A percentile compares a stretch with the other conserved stretches of the same genome.
These are phyloP conservation scores for Helicolenus hilgendorfi DNA, from an alignment of 2,797 vertebrate species.

Conservation along the genomic window DNA sequence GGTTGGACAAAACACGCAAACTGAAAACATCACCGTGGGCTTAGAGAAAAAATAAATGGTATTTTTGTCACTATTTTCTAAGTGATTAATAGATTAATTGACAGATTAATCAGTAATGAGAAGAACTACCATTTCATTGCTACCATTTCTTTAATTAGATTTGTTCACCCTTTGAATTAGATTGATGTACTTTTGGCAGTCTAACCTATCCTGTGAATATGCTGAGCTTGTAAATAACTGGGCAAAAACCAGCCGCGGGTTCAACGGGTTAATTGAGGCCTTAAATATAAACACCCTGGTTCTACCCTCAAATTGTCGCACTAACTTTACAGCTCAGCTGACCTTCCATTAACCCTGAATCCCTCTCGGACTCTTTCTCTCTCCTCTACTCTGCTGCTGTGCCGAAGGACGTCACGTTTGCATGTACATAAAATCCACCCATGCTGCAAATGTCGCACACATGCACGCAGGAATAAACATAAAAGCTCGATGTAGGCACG, in stretches of 20 bases:
- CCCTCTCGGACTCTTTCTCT: neutral
- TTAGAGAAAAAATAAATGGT: neutral
- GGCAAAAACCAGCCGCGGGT: neutral
- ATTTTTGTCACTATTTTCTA: neutral
- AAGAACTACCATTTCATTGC: no score
- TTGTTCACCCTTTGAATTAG: neutral
- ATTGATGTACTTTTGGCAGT: neutral
- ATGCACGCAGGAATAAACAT: neutral
- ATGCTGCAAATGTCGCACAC: neutral
- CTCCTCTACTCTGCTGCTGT: neutral
- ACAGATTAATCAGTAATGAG: neutral
- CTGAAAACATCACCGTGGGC: neutral
- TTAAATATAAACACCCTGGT: neutral
- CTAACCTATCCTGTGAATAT: neutral
- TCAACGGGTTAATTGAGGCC: neutral
- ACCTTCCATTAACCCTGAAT: slow-evolving; percentile 29
- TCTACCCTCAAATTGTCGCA: neutral
- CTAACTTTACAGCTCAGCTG: neutral
- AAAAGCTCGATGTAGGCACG: neutral
- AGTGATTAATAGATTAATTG: neutral
- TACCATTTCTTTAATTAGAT: neutral
- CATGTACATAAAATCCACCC: neutral
- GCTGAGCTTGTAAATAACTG: neutral
- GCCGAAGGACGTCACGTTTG: neutral
- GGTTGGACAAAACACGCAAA: neutral